A percentile compares a stretch with the other conserved stretches of the same genome.
phyloP scores from a whole-genome alignment of 2,113 vertebrate species.

The Potamarius usumacintae region DNA sequence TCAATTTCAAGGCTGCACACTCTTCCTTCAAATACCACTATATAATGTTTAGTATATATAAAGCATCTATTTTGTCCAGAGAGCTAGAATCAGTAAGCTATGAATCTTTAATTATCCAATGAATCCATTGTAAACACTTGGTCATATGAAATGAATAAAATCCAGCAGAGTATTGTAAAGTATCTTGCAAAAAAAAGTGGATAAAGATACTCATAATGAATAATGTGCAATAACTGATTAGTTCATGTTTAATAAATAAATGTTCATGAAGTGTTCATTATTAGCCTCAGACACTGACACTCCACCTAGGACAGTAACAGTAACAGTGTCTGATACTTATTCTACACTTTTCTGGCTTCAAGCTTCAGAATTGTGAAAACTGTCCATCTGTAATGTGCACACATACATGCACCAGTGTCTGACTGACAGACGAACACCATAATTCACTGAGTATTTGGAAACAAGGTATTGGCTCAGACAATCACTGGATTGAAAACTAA shows the following conservation, averaged over 20 bases:
- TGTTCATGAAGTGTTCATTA: neutral
- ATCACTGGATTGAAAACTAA: neutral
- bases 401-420: neutral
- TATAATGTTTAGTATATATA: no score
- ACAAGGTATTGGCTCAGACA: neutral
- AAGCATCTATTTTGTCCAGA: neutral
- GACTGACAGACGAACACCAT: neutral
- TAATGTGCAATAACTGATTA: neutral
- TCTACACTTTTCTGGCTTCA: neutral
- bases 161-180: neutral
- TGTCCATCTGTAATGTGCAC: neutral
- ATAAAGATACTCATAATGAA: neutral
- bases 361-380: neutral
- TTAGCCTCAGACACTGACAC: neutral
- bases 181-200: neutral
- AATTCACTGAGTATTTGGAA: neutral
- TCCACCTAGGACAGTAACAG: neutral
- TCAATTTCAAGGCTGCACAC: constrained; percentile 54
- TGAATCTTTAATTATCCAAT: neutral
- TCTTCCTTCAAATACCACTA: constrained; percentile 15
- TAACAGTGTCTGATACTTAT: neutral
- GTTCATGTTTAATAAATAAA: neutral
- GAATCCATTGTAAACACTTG: neutral
- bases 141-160: neutral
- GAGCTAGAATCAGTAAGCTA: neutral